These are phyloP conservation scores for Argyra leucocephala DNA, from an alignment of 2,888 invertebrate genomes.

Conservation along the genomic window DNA sequence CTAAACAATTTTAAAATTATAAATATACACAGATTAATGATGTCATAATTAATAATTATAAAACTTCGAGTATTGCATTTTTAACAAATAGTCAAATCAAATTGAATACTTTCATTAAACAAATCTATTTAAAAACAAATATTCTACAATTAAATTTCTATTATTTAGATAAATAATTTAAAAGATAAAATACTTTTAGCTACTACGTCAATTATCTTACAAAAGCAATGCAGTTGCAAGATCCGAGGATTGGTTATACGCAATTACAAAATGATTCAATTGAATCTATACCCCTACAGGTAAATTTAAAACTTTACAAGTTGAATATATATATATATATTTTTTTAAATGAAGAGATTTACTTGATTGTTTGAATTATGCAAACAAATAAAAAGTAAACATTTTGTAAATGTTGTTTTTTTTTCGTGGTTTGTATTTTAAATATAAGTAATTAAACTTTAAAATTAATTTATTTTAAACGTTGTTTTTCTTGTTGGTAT, in stretches of 20 bases:
- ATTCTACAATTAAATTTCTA: neutral
- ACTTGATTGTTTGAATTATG: slow-evolving; percentile 15
- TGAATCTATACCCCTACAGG: slow-evolving; percentile 57
- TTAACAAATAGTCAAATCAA: too few species aligned
- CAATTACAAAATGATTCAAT: slow-evolving; percentile 46
- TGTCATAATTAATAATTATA: too few species aligned
- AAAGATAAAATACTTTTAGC: too few species aligned
- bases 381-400: neutral
- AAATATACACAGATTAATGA: too few species aligned
- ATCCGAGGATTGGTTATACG: slow-evolving; percentile 56
- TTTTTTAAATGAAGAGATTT: slow-evolving; percentile 4
- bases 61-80: too few species aligned
- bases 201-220: slow-evolving; percentile 67
- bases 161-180: too few species aligned
- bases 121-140: neutral
- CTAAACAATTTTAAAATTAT: too few species aligned
- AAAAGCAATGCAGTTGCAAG: slow-evolving; percentile 67
- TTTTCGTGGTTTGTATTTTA: neutral
- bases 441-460: neutral
- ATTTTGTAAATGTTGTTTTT: slow-evolving; percentile 12
- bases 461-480: neutral
- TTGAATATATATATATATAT: neutral
- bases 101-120: too few species aligned
- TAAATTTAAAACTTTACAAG: slow-evolving; percentile 31
- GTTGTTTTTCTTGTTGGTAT: neutral